Evolutionary conservation across 2,113 vertebrate species (phyloP), one percentile per base, ranked within the genome.

Genomic region (Hippopotamus amphibius): DNA sequence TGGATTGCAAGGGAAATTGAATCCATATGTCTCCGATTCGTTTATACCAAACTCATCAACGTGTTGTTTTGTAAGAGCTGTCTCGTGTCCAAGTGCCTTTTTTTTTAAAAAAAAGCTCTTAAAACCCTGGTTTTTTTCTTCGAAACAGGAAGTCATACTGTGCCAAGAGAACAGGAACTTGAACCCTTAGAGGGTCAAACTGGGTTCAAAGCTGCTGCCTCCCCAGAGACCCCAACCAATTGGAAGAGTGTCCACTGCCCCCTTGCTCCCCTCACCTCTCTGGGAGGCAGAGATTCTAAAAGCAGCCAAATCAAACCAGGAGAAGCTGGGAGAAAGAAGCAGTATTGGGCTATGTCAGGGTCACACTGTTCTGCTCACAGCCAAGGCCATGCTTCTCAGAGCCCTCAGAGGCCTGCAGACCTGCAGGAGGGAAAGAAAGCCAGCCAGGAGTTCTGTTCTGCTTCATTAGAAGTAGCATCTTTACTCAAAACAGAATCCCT

Each of bases 21-120:
- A 97, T 94, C 98, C 97, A 96, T 91, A 97, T 97, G 97, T 95
- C 96, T 96, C 96, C 76, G 82, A 95, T 97, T 98, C 96, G 90
- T 79, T 98, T 98, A 88, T 94, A 97, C 93, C 97, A 91, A 97
- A 98, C 91, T 98, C 97, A 98, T 98, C 97, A 97, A 82, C 97
- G 94, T 97, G 93, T 72, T 97, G 96, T 97, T 98, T 96, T 61
- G 90, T 89, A 97, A 97, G 95, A 93, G 93, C 82, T 33, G 30
- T 88, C 97, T 96, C 9, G 8, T 79, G 88, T 98, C 97, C 98
- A 98, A 98, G 93, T 82, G 66, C n/a, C 77, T 95, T 90, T 53
- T 43, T 71, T 12, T 6, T 57, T 17, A 43, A 33, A 19, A 57
- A 41, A 48, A 93, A 95, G 80, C 71, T 93, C 85, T 97, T 96